Evolutionary conservation across 64 coral and sea anemone species (phyloP), one percentile per base, ranked within the genome.

Genomic region (Platygyra sinensis): DNA sequence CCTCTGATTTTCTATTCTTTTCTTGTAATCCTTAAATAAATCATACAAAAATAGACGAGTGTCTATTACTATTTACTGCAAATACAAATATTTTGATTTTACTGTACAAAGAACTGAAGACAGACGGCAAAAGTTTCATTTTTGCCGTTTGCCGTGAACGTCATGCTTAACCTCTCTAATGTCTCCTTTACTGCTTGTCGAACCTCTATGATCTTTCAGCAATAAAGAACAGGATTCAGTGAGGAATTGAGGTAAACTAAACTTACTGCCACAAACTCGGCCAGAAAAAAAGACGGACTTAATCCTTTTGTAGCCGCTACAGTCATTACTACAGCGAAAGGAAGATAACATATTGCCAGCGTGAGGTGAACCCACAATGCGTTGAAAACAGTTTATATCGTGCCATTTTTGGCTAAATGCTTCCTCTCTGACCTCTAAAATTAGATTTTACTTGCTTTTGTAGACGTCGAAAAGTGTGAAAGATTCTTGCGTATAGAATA

Each of bases 121-220:
- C n/a, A n/a, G n/a, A n/a, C n/a, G n/a, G n/a, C n/a, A n/a, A n/a
- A n/a, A n/a, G n/a, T n/a, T n/a, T n/a, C n/a, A n/a, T n/a, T n/a
- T n/a, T n/a, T n/a, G n/a, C n/a, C n/a, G n/a, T n/a, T n/a, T n/a
- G n/a, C n/a, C n/a, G n/a, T n/a, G n/a, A n/a, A n/a, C n/a, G n/a
- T n/a, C n/a, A n/a, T n/a, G n/a, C n/a, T n/a, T n/a, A n/a, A n/a
- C n/a, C n/a, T n/a, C n/a, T n/a, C n/a, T n/a, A 79, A 2, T 1
- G 76, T 79, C 15, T 79, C 76, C n/a, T 79, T 79, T 7, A 59
- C 76, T 55, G 49, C 76, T 28, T 55, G 12, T 79, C 49, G 20
- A 28, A 79, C 49, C 29, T 79, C 76, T 79, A 59, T 77, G 33
- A 77, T 77, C 33, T 77, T 77, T 42, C 74, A 77, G 32, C 74